These are phyloP conservation scores for Melanotaenia trifasciata DNA, from an alignment of 2,797 vertebrate genomes.

Conservation along the genomic window DNA sequence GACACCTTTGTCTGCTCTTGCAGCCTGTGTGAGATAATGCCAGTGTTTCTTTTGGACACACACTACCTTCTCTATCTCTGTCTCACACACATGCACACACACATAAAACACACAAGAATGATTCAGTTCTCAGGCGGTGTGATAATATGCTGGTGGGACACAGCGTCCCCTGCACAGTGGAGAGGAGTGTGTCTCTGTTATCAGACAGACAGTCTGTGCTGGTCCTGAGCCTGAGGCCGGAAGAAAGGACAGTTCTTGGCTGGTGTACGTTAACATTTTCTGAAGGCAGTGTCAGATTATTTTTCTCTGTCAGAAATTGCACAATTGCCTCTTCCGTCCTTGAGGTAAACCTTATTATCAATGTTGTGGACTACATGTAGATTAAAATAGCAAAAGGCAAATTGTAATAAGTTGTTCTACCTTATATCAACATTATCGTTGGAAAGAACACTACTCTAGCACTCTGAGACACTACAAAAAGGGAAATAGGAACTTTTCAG, in stretches of 20 bases:
- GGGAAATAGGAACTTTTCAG: no score
- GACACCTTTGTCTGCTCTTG: conserved; percentile 58
- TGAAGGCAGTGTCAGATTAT: conserved; percentile 19
- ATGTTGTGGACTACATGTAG: neutral
- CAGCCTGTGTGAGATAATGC: conserved; percentile 53
- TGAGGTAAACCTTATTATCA: conserved; percentile 45
- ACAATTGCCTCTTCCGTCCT: conserved; percentile 36
- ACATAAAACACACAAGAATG: conserved; percentile 42
- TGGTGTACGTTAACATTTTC: conserved; percentile 29
- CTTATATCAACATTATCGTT: neutral
- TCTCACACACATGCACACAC: conserved; percentile 13
- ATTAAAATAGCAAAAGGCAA: neutral
- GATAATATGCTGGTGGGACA: conserved; percentile 62
- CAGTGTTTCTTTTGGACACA: conserved; percentile 56
- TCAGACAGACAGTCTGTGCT: conserved; percentile 69
- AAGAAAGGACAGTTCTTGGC: conserved; percentile 43
- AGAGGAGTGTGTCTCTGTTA: conserved; percentile 60
- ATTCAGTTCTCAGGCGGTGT: conserved; percentile 68
- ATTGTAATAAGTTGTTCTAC: neutral
- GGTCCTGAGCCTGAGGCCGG: conserved; percentile 56
- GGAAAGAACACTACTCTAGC: no score
- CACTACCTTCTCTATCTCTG: conserved; percentile 27
- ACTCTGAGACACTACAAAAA: no score
- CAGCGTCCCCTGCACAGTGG: conserved; percentile 53
- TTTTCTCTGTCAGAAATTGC: conserved; percentile 21